Evolutionary conservation across 2,797 vertebrate species (phyloP).

Genomic region (Masticophis lateralis): DNA sequence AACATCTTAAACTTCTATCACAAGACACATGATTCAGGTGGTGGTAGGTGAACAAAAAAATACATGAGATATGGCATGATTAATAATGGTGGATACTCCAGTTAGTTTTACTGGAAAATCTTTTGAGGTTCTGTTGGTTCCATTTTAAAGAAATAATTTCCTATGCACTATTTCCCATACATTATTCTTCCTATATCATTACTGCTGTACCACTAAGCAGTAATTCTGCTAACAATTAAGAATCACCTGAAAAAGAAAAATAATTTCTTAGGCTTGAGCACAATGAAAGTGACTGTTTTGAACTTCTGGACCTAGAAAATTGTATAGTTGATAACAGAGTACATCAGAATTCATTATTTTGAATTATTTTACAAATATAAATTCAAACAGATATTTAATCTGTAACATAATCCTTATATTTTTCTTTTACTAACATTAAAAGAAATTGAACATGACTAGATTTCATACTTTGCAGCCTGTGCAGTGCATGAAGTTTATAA

Average conservation of each 20-base stretch:
- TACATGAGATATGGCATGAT: background rate
- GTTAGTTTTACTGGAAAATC: background rate
- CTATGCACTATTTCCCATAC: background rate
- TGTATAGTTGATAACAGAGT: background rate
- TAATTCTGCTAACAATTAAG: background rate
- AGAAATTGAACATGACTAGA: background rate
- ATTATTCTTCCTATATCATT: background rate
- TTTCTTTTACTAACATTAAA: background rate
- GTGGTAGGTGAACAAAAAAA: background rate
- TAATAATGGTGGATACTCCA: background rate
- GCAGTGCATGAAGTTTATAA: background rate
- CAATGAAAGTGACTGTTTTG: background rate
- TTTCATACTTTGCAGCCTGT: background rate
- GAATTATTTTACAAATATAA: background rate
- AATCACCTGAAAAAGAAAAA: background rate
- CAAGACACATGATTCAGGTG: background rate
- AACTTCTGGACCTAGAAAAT: background rate
- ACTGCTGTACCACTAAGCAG: slow-evolving; percentile 8
- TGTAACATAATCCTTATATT: background rate
- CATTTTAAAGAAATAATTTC: background rate
- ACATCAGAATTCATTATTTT: background rate
- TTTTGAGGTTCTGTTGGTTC: background rate
- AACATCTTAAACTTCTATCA: slow-evolving; percentile 30
- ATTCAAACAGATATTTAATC: background rate
- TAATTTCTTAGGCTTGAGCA: background rate